Base-by-base conservation (phyloP, 2,113 vertebrate genomes). In the Ornithorhynchus anatinus region DNA sequence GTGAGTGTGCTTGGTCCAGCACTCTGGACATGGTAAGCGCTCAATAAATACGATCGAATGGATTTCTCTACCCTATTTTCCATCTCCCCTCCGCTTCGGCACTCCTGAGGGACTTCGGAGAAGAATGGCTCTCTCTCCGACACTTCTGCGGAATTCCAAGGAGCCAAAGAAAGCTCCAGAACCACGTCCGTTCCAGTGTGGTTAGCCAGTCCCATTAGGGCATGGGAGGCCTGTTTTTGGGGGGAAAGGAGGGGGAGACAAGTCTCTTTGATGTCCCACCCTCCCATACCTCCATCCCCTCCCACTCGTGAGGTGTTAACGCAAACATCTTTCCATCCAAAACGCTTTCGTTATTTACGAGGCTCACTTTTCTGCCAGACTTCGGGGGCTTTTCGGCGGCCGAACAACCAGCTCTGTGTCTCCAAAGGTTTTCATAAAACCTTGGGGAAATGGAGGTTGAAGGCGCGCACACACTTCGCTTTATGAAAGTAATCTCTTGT, bases 361-460 rank as follows among this genome's bases (percentile, higher is more conserved):
- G 68, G 22, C 36, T 74, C 5, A 14, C 44, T 72, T 29, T 7
- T 52, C 57, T 38, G 61, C 82, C 75, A 78, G 68, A 39, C 59
- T 74, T 73, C 3, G 8, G 66, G 72, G 45, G 75, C 60, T 83
- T 76, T 83, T 40, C 62, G 44, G 47, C 20, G 59, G 77, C 57
- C 47, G 69, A 89, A 76, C 59, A 89, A 78, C 48, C 75, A 56
- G 32, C 10, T 58, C 22, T 50, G 16, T 25, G 32, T 78, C 79
- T 88, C 76, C 74, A 79, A 75, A 86, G 71, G 70, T 62, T n/a
- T 69, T 2, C 17, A 3, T 85, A 66, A 81, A 90, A 82, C 8
- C 17, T 20, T 36, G 53, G 56, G 23, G 35, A 33, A 50, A 42
- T 17, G 20, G 17, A 35, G 27, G 20, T 70, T 64, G 66, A 72